Evolutionary conservation across 2,888 invertebrate genomes (phyloP).

Genomic region (Temnothorax rugatulus): DNA sequence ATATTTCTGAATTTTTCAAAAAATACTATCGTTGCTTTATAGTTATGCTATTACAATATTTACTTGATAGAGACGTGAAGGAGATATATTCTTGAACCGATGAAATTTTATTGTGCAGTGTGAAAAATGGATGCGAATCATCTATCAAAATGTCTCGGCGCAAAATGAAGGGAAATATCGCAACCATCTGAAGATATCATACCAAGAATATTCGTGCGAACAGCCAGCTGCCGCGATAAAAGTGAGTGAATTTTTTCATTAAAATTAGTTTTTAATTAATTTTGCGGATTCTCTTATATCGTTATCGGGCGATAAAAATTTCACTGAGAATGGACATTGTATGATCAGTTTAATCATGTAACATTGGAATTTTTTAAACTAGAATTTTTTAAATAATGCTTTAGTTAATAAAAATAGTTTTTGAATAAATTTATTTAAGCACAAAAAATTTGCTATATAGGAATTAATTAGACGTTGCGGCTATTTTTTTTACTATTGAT

Average conservation of each 20-base stretch:
- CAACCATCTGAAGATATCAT: neutral
- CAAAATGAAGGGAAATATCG: slow-evolving; percentile 8
- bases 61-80: neutral
- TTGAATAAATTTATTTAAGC: neutral
- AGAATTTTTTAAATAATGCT: neutral
- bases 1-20: neutral
- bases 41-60: neutral
- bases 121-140: slow-evolving; percentile 18
- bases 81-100: slow-evolving; percentile 5
- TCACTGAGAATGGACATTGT: neutral
- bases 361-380: neutral
- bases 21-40: neutral
- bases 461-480: neutral
- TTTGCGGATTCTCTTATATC: neutral
- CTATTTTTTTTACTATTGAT: neutral
- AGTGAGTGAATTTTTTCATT: slow-evolving; percentile 14
- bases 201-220: slow-evolving; percentile 16
- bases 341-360: neutral
- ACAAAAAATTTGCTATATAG: neutral
- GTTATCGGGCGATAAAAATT: slow-evolving; percentile 1
- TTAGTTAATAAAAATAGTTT: slow-evolving; percentile 11
- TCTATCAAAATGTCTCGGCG: slow-evolving; percentile 15
- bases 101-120: slow-evolving; percentile 12
- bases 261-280: slow-evolving; percentile 34
- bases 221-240: neutral